phyloP scores from a whole-genome alignment of 2,113 vertebrate genomes.

The Shinisaurus crocodilurus region DNA sequence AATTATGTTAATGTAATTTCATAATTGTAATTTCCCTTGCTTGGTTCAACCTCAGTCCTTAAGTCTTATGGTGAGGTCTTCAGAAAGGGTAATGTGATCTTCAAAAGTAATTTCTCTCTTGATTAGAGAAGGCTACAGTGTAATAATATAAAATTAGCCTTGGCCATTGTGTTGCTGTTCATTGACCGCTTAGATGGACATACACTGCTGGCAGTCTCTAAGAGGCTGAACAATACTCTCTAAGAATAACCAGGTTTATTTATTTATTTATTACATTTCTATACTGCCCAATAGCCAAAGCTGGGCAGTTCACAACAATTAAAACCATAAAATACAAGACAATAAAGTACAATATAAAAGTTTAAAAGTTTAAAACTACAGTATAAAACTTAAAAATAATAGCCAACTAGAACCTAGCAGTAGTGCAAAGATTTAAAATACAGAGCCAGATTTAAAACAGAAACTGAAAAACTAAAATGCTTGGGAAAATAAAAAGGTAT shows the following conservation, averaged over 20 bases:
- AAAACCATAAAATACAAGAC: too few relatives aligned
- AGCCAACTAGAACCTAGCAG: too few relatives aligned
- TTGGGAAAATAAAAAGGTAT: too few relatives aligned
- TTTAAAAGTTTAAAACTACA: too few relatives aligned
- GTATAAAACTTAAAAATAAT: too few relatives aligned
- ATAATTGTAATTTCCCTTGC: neutral
- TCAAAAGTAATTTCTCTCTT: conserved; percentile 5
- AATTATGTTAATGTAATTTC: neutral
- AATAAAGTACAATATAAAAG: too few relatives aligned
- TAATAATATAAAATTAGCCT: neutral
- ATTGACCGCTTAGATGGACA: neutral
- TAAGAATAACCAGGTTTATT: neutral
- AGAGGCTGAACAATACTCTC: neutral
- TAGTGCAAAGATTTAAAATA: too few relatives aligned
- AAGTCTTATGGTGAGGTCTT: neutral
- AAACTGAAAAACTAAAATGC: too few relatives aligned
- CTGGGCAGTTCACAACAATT: too few relatives aligned
- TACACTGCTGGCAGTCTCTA: neutral
- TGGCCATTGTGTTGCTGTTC: neutral
- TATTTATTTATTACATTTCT: neutral
- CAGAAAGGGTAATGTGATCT: neutral
- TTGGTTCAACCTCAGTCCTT: neutral
- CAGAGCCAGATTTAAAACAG: too few relatives aligned
- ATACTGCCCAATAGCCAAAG: too few relatives aligned
- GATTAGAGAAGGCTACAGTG: neutral